Conservation (phyloP, 2,888 invertebrate species). For the Theodoxus fluviatilis region DNA sequence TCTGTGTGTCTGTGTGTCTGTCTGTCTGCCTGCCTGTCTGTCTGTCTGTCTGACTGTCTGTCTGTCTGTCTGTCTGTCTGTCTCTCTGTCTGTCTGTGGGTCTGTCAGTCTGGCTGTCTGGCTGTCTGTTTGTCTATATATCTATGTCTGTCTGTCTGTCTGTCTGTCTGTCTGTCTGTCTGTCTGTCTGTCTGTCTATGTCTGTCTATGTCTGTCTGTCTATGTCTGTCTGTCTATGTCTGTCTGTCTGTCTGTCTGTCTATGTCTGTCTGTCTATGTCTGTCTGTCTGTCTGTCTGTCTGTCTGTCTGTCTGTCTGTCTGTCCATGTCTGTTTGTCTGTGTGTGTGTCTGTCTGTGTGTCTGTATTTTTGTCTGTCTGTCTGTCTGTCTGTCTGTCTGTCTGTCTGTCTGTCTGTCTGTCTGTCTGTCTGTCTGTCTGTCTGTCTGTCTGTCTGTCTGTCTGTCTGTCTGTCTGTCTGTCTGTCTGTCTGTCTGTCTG, state of each 20-base stretch:
- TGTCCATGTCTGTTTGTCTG: background rate
- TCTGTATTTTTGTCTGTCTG: no score
- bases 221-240: background rate
- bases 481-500: background rate
- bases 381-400: no score
- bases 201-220: background rate
- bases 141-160: conserved; percentile 12
- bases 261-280: conserved; percentile 3
- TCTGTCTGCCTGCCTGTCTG: background rate
- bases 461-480: background rate
- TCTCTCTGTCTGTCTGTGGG: conserved; percentile 4
- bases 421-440: no score
- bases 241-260: background rate
- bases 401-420: no score
- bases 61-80: conserved; percentile 13
- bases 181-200: background rate
- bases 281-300: background rate
- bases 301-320: background rate
- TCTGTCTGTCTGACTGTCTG: conserved; percentile 12
- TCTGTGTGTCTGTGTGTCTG: conserved; percentile 4
- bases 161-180: conserved; percentile 6
- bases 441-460: no score
- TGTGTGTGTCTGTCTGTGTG: background rate
- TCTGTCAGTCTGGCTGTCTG: conserved; percentile 14
- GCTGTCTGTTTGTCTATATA: background rate